Evolutionary conservation across 2,113 vertebrate species (phyloP).

Genomic region (Colaptes auratus): DNA sequence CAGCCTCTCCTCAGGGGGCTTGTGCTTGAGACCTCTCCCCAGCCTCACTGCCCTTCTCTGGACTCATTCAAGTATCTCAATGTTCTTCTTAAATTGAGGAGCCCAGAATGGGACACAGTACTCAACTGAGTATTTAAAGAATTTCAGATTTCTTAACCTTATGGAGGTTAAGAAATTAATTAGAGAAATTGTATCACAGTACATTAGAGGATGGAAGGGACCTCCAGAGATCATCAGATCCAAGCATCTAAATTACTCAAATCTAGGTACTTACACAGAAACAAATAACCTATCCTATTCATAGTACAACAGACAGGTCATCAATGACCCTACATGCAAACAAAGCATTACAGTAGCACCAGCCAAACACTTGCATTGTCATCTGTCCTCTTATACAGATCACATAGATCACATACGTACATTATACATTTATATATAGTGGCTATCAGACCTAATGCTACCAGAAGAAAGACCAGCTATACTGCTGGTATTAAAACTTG

Average conservation of each 20-base stretch:
- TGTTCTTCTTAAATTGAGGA: no score
- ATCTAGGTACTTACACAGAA: neutral
- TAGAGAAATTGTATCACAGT: rapidly evolving
- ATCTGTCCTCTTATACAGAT: neutral
- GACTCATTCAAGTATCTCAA: no score
- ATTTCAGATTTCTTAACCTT: neutral
- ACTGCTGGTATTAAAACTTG: neutral
- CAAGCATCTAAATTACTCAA: neutral
- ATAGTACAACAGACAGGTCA: rapidly evolving
- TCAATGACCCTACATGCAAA: neutral
- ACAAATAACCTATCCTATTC: rapidly evolving
- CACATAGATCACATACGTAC: neutral
- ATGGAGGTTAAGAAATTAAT: neutral
- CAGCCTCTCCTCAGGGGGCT: no score
- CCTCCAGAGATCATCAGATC: no score
- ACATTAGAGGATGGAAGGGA: no score
- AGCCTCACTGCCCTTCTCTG: no score
- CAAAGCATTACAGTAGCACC: neutral
- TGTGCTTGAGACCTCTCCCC: no score
- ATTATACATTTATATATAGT: neutral
- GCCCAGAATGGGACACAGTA: no score
- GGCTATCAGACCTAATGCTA: rapidly evolving
- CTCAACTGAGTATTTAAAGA: neutral
- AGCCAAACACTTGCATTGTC: neutral
- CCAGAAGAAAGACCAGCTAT: neutral